Evolutionary conservation across 2,113 vertebrate species (phyloP).

Genomic region (Xiphophorus hellerii): DNA sequence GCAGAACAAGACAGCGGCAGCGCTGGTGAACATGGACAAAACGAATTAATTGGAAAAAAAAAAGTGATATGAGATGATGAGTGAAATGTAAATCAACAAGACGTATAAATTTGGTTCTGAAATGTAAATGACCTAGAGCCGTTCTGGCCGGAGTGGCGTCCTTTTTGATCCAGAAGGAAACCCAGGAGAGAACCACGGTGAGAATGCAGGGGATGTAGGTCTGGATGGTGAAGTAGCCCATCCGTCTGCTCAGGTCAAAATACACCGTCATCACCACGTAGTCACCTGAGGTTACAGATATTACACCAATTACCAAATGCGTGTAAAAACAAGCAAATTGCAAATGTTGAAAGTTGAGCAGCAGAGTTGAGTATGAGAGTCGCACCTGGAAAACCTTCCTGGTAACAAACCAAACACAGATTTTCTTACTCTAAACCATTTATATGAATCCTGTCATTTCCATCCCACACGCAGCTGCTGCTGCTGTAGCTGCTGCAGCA

Average conservation of each 20-base stretch:
- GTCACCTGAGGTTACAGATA: constrained; percentile 84
- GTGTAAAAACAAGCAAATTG: neutral
- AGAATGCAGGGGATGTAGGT: constrained; percentile 97
- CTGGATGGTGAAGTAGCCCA: constrained; percentile 99
- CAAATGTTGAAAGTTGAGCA: neutral
- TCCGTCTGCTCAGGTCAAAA: constrained; percentile 93
- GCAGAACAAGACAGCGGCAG: constrained; percentile 49
- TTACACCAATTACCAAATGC: neutral
- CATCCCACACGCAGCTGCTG: too few species aligned
- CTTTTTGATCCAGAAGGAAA: constrained; percentile 99
- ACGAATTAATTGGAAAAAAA: constrained; percentile 11
- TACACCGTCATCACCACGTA: constrained; percentile 97
- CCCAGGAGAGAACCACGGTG: constrained; percentile 97
- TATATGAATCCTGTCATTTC: too few species aligned
- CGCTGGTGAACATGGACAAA: constrained; percentile 6
- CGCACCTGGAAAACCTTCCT: too few species aligned
- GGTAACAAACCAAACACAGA: too few species aligned
- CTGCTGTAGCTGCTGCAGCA: too few species aligned
- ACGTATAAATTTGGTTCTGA: neutral
- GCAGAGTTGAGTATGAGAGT: neutral
- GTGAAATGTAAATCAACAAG: neutral
- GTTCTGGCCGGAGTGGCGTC: constrained; percentile 96
- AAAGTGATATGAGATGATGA: constrained; percentile 13
- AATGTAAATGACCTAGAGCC: constrained; percentile 83
- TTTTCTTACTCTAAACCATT: too few species aligned